phyloP scores from a whole-genome alignment of 53 echinoderm and acorn worm species.

The Crossaster papposus region DNA sequence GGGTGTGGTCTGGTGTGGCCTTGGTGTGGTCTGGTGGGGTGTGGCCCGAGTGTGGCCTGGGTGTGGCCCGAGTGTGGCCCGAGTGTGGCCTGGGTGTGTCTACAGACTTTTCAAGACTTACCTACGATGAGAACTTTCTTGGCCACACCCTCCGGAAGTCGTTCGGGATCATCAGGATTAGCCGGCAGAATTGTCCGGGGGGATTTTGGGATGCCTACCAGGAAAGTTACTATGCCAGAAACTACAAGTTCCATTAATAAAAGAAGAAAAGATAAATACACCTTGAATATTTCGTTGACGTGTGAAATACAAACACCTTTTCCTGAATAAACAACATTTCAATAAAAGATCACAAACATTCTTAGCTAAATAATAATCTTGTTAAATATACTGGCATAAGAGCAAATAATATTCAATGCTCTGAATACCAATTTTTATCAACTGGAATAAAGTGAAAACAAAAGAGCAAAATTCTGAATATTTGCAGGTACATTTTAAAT shows the following conservation, averaged over 20 bases:
- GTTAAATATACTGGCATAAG: too few species aligned
- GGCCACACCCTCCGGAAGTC: conserved; percentile 64
- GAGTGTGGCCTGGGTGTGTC: too few species aligned
- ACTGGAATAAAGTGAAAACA: too few species aligned
- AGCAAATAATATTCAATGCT: too few species aligned
- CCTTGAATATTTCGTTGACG: not conserved
- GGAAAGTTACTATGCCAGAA: not conserved
- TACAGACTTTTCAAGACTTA: conserved; percentile 14
- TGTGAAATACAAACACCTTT: too few species aligned
- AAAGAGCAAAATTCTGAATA: not conserved
- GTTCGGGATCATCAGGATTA: conserved; percentile 66
- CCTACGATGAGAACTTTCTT: conserved; percentile 77
- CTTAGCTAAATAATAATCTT: too few species aligned
- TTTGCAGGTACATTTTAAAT: not conserved
- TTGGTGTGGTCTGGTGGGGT: too few species aligned
- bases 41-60: too few species aligned
- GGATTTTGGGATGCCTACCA: conserved; percentile 60
- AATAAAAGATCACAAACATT: too few species aligned
- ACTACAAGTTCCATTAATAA: conserved; percentile 15
- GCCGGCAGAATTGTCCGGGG: conserved; percentile 64
- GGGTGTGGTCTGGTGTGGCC: too few species aligned
- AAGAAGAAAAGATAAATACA: not conserved
- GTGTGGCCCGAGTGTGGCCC: not conserved
- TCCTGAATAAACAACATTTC: too few species aligned
- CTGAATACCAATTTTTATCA: too few species aligned